These are phyloP conservation scores for Barypeithes pellucidus DNA, from an alignment of 2,888 invertebrate genomes.

Conservation along the genomic window DNA sequence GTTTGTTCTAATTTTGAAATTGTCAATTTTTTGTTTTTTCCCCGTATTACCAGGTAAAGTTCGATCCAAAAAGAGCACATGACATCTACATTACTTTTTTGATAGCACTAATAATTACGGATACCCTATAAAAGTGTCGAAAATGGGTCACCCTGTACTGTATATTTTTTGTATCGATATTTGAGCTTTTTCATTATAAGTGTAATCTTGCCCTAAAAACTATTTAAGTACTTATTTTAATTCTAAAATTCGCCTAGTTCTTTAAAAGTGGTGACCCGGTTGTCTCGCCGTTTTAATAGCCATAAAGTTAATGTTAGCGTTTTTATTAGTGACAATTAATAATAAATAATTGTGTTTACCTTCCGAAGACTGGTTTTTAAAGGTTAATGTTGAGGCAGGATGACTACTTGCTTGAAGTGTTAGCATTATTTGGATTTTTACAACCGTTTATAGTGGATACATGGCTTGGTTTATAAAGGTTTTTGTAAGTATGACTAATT, in stretches of 20 bases:
- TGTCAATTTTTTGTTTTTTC: too few species aligned
- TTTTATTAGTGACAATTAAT: slow-evolving; percentile 44
- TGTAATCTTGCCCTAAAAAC: not conserved
- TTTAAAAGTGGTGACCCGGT: slow-evolving; percentile 32
- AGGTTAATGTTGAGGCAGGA: slow-evolving; percentile 60
- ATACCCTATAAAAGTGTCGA: too few species aligned
- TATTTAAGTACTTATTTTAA: not conserved
- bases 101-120: too few species aligned
- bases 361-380: slow-evolving; percentile 54
- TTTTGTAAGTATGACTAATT: slow-evolving; percentile 63
- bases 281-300: slow-evolving; percentile 6
- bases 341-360: slow-evolving; percentile 32
- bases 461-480: slow-evolving; percentile 65
- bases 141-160: too few species aligned
- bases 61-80: too few species aligned
- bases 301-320: slow-evolving; percentile 22
- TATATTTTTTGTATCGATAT: not conserved
- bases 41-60: too few species aligned
- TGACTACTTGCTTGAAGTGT: slow-evolving; percentile 52
- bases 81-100: too few species aligned
- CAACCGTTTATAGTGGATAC: slow-evolving; percentile 33
- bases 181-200: too few species aligned
- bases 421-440: slow-evolving; percentile 40
- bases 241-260: not conserved
- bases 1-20: too few species aligned